phyloP scores from a whole-genome alignment of 1,140 invertebrate species.

The Phthorimaea operculella region DNA sequence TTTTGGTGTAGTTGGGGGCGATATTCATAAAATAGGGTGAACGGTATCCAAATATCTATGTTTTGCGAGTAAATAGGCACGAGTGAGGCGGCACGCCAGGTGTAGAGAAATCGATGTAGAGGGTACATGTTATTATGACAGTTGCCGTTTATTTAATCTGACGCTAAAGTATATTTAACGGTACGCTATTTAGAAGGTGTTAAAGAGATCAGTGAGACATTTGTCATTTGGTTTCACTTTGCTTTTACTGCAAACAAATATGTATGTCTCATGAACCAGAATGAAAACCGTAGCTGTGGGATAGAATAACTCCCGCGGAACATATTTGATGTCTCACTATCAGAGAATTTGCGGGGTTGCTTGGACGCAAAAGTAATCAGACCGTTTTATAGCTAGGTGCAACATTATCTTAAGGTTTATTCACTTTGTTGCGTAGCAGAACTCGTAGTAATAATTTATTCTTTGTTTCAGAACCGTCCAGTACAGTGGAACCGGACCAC shows the following conservation, averaged over 20 bases:
- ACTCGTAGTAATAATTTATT: neutral
- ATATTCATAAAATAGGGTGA: constrained; percentile 35
- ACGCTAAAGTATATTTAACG: constrained; percentile 34
- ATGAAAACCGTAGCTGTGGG: neutral
- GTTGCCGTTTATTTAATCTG: constrained; percentile 53
- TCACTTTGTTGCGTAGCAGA: neutral
- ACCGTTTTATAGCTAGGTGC: no score
- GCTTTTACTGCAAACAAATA: neutral
- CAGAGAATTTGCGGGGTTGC: no score
- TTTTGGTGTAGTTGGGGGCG: constrained; percentile 12
- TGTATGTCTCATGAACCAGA: neutral
- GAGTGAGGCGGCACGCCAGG: constrained; percentile 61
- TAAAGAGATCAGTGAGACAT: constrained; percentile 13
- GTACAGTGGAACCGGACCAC: constrained; percentile 44
- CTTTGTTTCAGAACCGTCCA: constrained; percentile 49
- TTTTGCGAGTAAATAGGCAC: constrained; percentile 58
- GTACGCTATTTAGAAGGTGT: constrained; percentile 28
- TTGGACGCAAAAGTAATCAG: no score
- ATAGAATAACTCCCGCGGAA: no score
- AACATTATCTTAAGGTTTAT: no score
- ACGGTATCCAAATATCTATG: constrained; percentile 58
- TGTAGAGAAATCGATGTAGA: constrained; percentile 59
- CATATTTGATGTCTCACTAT: no score
- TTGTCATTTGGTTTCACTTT: constrained; percentile 2
- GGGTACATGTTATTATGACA: constrained; percentile 58